Percentiles rank a stretch among this genome's conserved stretches.
These are phyloP conservation scores for Argynnis bischoffii DNA, from an alignment of 2,888 invertebrate species.

Conservation along the genomic window DNA sequence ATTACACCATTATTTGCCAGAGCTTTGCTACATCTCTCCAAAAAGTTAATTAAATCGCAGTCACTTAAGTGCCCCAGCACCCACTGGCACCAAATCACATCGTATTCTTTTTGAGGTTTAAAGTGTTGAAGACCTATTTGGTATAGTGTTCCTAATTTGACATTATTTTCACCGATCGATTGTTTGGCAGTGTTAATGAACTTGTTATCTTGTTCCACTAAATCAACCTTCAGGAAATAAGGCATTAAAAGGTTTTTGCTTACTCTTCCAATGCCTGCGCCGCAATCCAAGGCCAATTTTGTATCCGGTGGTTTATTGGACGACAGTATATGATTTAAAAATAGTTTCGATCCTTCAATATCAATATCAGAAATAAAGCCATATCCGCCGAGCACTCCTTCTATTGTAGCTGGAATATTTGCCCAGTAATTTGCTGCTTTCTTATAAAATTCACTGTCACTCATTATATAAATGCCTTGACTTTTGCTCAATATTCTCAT, in stretches of 20 bases:
- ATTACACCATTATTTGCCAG: conserved; percentile 59
- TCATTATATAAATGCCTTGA: conserved; percentile 19
- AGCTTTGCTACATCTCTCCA: conserved; percentile 82
- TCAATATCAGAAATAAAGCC: conserved; percentile 93
- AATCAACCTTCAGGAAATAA: conserved; percentile 91
- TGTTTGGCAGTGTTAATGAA: conserved; percentile 90
- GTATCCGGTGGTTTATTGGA: conserved; percentile 79
- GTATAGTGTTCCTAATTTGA: conserved; percentile 86
- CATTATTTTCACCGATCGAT: conserved; percentile 61
- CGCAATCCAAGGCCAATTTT: conserved; percentile 93
- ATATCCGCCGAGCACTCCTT: conserved; percentile 98
- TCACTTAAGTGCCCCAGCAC: conserved; percentile 94
- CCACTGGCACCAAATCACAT: conserved; percentile 99
- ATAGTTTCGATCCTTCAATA: conserved; percentile 91
- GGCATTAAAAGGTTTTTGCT: conserved; percentile 91
- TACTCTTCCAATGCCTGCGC: conserved; percentile 98
- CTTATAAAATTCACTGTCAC: conserved; percentile 77
- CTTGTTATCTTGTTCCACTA: conserved; percentile 94
- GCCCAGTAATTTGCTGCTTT: conserved; percentile 94
- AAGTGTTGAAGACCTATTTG: conserved; percentile 92
- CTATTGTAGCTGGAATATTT: conserved; percentile 90
- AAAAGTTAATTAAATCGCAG: conserved; percentile 89
- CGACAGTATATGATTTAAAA: conserved; percentile 83
- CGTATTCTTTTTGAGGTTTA: conserved; percentile 89
- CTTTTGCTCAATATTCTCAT: background rate